These are phyloP conservation scores for Mus musculus DNA, from an alignment of 2,113 vertebrate genomes.

Conservation along the genomic window DNA sequence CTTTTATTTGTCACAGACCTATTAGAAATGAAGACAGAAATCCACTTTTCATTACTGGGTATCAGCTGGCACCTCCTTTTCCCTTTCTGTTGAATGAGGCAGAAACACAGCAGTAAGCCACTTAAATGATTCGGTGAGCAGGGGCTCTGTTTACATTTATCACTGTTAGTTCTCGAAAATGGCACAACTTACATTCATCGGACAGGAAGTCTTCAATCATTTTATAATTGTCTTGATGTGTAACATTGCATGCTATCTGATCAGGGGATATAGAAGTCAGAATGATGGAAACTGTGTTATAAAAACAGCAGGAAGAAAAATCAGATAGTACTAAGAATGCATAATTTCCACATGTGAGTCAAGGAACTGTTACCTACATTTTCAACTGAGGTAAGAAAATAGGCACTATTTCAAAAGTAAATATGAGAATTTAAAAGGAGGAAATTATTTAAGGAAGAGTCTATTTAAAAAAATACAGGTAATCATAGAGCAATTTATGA, in stretches of 20 bases:
- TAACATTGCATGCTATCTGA: background rate
- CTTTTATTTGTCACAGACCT: background rate
- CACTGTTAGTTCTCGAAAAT: conserved; percentile 38
- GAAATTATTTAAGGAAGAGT: background rate
- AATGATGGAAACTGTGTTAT: conserved; percentile 51
- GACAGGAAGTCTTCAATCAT: conserved; percentile 48
- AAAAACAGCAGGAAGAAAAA: conserved; percentile 62
- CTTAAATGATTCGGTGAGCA: conserved; percentile 27
- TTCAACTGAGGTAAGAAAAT: background rate
- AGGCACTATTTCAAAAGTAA: background rate
- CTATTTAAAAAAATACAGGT: background rate
- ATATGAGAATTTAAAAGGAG: background rate
- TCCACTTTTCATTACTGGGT: background rate
- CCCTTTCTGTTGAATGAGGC: conserved; percentile 45
- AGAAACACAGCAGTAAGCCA: background rate
- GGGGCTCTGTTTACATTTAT: conserved; percentile 56
- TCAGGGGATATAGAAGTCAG: background rate
- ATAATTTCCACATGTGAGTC: background rate
- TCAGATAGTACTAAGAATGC: background rate
- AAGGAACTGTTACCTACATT: background rate
- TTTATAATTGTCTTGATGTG: conserved; percentile 40
- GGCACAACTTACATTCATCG: conserved; percentile 24
- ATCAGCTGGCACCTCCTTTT: background rate
- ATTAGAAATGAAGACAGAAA: conserved; percentile 30
- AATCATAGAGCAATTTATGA: background rate